A percentile compares a stretch with the other conserved stretches of the same genome.
Conservation (phyloP, 2,113 vertebrate genomes). For the Oncorhynchus gorbuscha region DNA sequence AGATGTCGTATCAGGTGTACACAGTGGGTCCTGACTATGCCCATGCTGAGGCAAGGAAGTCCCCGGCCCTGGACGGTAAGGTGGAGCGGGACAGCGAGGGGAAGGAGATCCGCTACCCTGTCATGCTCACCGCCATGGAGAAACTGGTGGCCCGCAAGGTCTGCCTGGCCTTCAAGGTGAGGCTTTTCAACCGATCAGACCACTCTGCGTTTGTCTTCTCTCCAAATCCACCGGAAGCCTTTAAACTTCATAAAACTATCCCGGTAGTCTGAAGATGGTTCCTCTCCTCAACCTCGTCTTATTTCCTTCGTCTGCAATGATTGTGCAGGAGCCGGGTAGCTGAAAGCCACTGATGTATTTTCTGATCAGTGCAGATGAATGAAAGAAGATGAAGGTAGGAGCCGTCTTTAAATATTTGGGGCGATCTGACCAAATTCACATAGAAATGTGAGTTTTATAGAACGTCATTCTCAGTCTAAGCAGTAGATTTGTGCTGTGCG, state of each 20-base stretch:
- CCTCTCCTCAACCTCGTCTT: neutral
- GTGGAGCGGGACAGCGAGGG: conserved; percentile 96
- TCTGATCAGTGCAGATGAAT: neutral
- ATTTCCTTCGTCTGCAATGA: neutral
- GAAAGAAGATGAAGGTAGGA: neutral
- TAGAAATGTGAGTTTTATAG: too few relatives aligned
- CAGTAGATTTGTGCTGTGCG: too few relatives aligned
- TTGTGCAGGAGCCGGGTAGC: neutral
- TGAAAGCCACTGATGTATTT: neutral
- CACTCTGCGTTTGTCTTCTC: neutral
- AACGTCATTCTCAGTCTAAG: too few relatives aligned
- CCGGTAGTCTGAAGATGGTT: neutral
- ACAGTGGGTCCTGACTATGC: conserved; percentile 96
- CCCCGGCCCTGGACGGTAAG: conserved; percentile 93
- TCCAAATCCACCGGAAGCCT: neutral
- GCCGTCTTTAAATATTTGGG: neutral
- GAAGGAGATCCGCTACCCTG: conserved; percentile 95
- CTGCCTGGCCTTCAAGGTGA: conserved; percentile 95
- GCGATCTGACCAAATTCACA: too few relatives aligned
- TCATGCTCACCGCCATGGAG: conserved; percentile 97
- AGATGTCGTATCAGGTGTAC: conserved; percentile 76
- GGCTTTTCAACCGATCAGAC: neutral
- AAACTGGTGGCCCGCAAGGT: conserved; percentile 97
- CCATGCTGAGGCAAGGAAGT: conserved; percentile 95
- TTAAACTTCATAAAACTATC: neutral